Base-by-base conservation (phyloP, 2,888 invertebrate species). In the Hypselothyrea guttata region DNA sequence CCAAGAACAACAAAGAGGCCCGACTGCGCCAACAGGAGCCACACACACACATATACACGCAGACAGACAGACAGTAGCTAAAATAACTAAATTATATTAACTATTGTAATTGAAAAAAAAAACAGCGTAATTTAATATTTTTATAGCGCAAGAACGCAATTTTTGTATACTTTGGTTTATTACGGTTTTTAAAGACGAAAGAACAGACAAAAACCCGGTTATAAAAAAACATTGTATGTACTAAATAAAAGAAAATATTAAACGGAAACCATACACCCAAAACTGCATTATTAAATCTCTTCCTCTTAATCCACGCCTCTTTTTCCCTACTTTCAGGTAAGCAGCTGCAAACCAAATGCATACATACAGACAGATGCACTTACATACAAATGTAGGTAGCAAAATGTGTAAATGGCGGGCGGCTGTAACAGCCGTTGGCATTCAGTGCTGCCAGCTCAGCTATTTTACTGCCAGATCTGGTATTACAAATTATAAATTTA, bases 81-180 rank as follows among this genome's bases (percentile, higher is more conserved):
- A 83, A 51, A 45, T 64, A 75, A 75, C 48, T 42, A 56, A 81
- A 71, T 40, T 56, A 59, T 79, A 72, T 68, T 67, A 27, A 58
- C 57, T 66, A 71, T 70, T 81, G 74, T 65, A 81, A 84, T 67
- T 77, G 42, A 57, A 58, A 28, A 35, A 53, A 15, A 5, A 33
- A 58, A 41, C 75, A 66, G 28, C 56, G 65, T 76, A 69, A 73
- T 62, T 62, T 77, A 61, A 77, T 74, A 81, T 73, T 78, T 79
- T 77, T 71, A 77, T 82, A 79, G 58, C n/a, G n/a, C 71, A 69
- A 58, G 53, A 64, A 55, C 48, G 46, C 46, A 51, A 52, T 31
- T 59, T 69, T 75, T 75, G 76, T 70, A 68, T 68, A 56, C 62
- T 68, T 84, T 78, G 65, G 65, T 72, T 68, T 61, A 60, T 46